Evolutionary conservation across 1,140 invertebrate genomes (phyloP), one percentile per base, ranked within the genome.

Genomic region (Drosophila simulans): DNA sequence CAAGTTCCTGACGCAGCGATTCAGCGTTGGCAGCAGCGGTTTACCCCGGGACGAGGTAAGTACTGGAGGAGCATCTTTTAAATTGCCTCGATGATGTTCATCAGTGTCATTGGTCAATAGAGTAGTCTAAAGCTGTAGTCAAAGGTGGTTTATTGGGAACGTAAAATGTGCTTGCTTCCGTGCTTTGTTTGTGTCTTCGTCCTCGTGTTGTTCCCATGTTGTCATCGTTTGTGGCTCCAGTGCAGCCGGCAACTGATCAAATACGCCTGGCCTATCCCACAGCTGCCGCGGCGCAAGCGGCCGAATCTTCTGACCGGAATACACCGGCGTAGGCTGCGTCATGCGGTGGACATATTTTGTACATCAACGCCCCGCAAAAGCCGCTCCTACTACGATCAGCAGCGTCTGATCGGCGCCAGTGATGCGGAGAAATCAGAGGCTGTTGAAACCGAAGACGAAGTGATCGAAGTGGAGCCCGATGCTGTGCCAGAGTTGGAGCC

Each of bases 301-400:
- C 13, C 60, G 37, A 80, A 45, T 46, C 42, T 71, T 11, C 43
- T 71, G 48, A 58, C 52, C 13, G 48, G 59, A 3, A 15, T 71
- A 37, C 81, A 84, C 27, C 77, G 80, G 12, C 80, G 71, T 39
- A 74, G 46, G 8, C 11, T 68, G 22, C 66, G 77, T 35, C 58
- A 74, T 39, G 12, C 37, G 39, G 31, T 40, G 4, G 60, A 31
- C n/a, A 35, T 15, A 4, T 71, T 88, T 34, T 84, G 80, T 43
- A 84, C 86, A 4, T 91, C 89, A 5, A 91, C 89, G 34, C 89
- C 89, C 4, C 80, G 89, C 12, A 90, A 88, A 54, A 90, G 77
- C 22, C 73, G 63, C 54, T 65, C 70, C 22, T 74, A 84, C 66
- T 90, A 76, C 37, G 77, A 91, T 75, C 77, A 80, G 34, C 72